Conservation (phyloP, 2,797 vertebrate species). For the Coccyzus lansbergi region DNA sequence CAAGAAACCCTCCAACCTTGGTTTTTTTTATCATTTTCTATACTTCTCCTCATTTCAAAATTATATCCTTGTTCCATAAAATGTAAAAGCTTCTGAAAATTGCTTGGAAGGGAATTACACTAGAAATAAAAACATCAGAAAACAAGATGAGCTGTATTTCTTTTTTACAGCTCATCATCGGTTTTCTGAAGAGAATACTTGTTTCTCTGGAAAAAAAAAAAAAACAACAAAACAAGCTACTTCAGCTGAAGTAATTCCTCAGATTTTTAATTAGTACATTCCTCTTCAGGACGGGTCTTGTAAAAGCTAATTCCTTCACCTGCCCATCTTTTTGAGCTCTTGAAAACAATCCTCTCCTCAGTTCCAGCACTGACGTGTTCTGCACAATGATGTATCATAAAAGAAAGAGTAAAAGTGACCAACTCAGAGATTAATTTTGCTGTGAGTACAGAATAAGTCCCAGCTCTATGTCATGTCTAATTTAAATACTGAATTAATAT, state of each 20-base stretch:
- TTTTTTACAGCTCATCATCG: not conserved
- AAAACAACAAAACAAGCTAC: no score
- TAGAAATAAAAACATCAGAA: not conserved
- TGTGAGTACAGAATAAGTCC: not conserved
- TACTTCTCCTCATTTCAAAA: not conserved
- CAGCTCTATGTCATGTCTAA: not conserved
- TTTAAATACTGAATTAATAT: no score
- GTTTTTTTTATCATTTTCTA: not conserved
- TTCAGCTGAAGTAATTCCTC: conserved; percentile 34
- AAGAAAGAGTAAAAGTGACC: not conserved
- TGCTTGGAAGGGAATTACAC: not conserved
- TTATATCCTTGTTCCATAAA: not conserved
- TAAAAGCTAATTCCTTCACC: conserved; percentile 31
- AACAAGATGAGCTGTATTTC: conserved; percentile 10
- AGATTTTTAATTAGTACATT: conserved; percentile 51
- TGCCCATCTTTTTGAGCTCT: not conserved
- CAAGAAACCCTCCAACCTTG: not conserved
- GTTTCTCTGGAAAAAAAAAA: conserved; percentile 29
- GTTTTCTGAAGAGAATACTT: conserved; percentile 11
- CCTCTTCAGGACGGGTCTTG: conserved; percentile 7
- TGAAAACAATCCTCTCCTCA: not conserved
- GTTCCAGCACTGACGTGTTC: not conserved
- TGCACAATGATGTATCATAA: not conserved
- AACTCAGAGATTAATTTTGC: not conserved
- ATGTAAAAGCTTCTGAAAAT: conserved; percentile 9